A percentile compares a stretch with the other conserved stretches of the same genome.
Conservation (phyloP, 2,888 invertebrate genomes). For the Homarus gammarus region DNA sequence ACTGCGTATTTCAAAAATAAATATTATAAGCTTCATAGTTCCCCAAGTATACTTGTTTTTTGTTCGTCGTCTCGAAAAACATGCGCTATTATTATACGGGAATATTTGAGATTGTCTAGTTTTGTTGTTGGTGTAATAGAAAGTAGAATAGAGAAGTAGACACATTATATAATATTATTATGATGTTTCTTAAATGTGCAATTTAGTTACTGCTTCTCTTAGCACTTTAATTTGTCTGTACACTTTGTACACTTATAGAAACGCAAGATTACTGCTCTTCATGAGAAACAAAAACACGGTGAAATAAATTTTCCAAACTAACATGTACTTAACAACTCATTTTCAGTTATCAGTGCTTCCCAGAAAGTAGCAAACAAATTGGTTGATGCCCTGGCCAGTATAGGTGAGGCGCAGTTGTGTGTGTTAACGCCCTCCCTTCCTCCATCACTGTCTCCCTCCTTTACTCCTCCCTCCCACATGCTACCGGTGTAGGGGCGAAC, state of each 20-base stretch:
- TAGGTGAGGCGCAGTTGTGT: conserved; percentile 71
- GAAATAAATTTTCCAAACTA: neutral
- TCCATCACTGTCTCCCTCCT: neutral
- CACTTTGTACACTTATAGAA: neutral
- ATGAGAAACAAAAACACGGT: too few relatives aligned
- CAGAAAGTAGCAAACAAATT: conserved; percentile 76
- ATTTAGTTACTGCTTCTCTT: neutral
- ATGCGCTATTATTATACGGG: too few relatives aligned
- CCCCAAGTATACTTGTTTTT: neutral
- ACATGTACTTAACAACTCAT: conserved; percentile 38
- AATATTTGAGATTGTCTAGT: too few relatives aligned
- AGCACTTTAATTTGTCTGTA: neutral
- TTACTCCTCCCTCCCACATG: neutral
- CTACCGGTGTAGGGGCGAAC: conserved; percentile 9
- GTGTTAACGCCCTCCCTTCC: neutral
- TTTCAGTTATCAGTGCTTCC: conserved; percentile 74
- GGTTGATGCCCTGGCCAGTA: conserved; percentile 75
- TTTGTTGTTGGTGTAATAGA: too few relatives aligned
- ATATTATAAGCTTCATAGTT: neutral
- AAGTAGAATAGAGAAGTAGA: neutral
- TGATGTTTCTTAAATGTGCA: neutral
- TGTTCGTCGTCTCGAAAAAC: neutral
- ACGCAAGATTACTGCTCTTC: neutral
- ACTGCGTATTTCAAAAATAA: too few relatives aligned
- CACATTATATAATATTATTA: neutral